A percentile compares a stretch with the other conserved stretches of the same genome.
Evolutionary conservation across 2,113 vertebrate species (phyloP).

Genomic region (Aleadryas rufinucha): DNA sequence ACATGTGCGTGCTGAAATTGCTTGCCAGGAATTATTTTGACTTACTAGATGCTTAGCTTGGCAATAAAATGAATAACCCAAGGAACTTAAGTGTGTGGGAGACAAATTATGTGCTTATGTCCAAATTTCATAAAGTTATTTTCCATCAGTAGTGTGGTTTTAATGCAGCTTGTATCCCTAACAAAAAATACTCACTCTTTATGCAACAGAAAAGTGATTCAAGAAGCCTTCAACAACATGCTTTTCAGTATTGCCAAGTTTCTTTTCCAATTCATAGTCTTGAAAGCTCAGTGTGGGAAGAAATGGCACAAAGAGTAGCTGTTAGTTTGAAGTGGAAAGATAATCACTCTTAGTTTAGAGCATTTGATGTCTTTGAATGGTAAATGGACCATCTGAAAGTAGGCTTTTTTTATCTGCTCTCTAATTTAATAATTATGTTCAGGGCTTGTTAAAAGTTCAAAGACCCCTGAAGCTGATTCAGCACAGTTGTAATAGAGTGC

Average conservation of each 20-base stretch:
- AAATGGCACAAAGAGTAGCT: slow-evolving; percentile 49
- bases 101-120: neutral
- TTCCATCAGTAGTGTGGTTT: slow-evolving; percentile 19
- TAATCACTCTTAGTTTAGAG: slow-evolving; percentile 28
- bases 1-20: neutral
- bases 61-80: neutral
- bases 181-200: neutral
- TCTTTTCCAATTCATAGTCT: slow-evolving; percentile 24
- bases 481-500: neutral
- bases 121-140: slow-evolving; percentile 23
- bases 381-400: slow-evolving; percentile 17
- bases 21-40: slow-evolving; percentile 29
- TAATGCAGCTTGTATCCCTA: slow-evolving; percentile 6
- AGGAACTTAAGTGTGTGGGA: slow-evolving; percentile 3
- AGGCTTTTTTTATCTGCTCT: slow-evolving; percentile 12
- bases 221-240: slow-evolving; percentile 15
- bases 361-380: slow-evolving; percentile 27
- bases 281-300: slow-evolving; percentile 35
- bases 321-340: slow-evolving; percentile 38
- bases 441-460: neutral
- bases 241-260: slow-evolving; percentile 43
- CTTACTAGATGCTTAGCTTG: slow-evolving; percentile 39
- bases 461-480: neutral
- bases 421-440: neutral
- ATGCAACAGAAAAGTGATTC: slow-evolving; percentile 13